Base-by-base conservation (phyloP, 2,797 vertebrate genomes). In the Oceanodroma leucorhoa region DNA sequence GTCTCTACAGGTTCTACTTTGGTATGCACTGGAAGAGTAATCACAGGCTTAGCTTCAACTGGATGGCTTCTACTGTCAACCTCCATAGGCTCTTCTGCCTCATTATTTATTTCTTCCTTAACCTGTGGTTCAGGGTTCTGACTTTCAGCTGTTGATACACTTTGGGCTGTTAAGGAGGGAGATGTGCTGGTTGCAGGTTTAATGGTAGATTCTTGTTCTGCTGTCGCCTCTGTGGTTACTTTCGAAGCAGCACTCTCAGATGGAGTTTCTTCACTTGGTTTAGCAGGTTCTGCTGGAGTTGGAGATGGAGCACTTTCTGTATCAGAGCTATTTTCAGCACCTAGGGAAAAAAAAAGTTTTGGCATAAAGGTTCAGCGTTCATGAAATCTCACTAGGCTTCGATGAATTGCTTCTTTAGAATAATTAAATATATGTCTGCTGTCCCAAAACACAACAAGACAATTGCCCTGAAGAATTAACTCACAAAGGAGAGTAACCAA, bases 261-360 rank as follows among this genome's bases (percentile, higher is more conserved):
- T 38, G 96, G 83, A 93, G 97, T 97, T 85, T 99, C 99, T 83
- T 99, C 99, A 19, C 96, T 95, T 19, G 98, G 96, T 97, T 99
- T 99, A 96, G 98, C 97, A 58, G 98, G 96, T 96, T 99, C 99
- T n/a, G 97, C 96, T 96, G 99, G 99, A 94, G 99, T 99, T 89
- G 99, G 99, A 94, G 99, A 99, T 29, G 99, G 99, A 83, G 99
- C 99, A 71, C 99, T 99, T 98, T 99, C 99, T 69, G 99, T 99
- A 96, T 99, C 99, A 50, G 99, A 99, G 98, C 99, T 99, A 98
- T 99, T 99, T 95, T 99, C 99, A 70, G 98, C 99, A 97, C 99
- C 99, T 99, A 94, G 90, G 89, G 30, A 93, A 92, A 24, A 61
- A 75, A 85, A 62, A 14, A 27, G 40, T 84, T 94, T 95, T 43